phyloP scores from a whole-genome alignment of 2,888 invertebrate genomes.

The Cheilosia variabilis region DNA sequence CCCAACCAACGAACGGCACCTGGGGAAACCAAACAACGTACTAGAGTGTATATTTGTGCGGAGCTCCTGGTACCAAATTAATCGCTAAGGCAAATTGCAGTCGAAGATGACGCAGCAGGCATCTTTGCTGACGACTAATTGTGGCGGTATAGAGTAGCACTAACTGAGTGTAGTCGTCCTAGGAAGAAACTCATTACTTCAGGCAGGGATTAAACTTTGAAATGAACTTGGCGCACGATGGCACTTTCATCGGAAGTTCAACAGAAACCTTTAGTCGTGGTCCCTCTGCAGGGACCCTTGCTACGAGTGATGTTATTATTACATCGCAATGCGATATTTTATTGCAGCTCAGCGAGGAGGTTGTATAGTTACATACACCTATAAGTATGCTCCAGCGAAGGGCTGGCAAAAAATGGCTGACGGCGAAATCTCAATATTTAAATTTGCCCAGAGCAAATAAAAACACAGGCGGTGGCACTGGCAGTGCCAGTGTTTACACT shows the following conservation, averaged over 20 bases:
- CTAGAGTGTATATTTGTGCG: conserved; percentile 16
- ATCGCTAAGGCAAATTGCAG: conserved; percentile 71
- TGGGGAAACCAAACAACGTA: conserved; percentile 55
- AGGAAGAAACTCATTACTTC: conserved; percentile 72
- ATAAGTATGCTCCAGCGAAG: not conserved
- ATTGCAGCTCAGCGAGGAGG: conserved; percentile 65
- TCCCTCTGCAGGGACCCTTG: conserved; percentile 42
- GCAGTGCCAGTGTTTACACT: conserved; percentile 60
- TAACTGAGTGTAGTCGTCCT: conserved; percentile 9
- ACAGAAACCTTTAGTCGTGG: conserved; percentile 35
- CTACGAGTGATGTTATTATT: conserved; percentile 66
- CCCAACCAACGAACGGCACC: conserved; percentile 24
- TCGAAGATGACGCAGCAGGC: conserved; percentile 70
- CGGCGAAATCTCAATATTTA: conserved; percentile 68
- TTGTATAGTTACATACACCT: not conserved
- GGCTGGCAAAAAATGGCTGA: conserved; percentile 36
- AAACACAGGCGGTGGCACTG: conserved; percentile 37
- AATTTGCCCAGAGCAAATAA: conserved; percentile 68
- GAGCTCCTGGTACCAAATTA: conserved; percentile 54
- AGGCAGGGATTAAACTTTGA: conserved; percentile 71
- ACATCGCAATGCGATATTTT: conserved; percentile 75
- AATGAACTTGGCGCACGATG: conserved; percentile 72
- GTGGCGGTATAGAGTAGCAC: conserved; percentile 39
- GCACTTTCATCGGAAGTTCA: conserved; percentile 65
- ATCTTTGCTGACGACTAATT: conserved; percentile 71